Conservation (phyloP, 1,140 invertebrate genomes). For the Drosophila subobscura region DNA sequence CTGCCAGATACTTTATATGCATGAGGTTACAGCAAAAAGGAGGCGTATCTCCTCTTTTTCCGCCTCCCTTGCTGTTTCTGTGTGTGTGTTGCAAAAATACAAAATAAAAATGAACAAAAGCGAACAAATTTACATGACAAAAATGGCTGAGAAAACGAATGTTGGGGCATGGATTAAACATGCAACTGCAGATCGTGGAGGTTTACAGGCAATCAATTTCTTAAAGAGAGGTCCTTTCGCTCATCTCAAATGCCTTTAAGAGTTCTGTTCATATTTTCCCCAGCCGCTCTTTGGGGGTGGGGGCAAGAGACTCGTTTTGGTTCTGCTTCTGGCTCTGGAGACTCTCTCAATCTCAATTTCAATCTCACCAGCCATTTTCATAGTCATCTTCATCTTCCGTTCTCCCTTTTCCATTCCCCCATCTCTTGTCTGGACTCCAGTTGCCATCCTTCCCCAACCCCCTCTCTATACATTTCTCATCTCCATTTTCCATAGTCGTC, state of each 20-base stretch:
- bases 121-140: constrained; percentile 29
- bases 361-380: constrained; percentile 39
- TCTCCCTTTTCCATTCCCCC: too few species aligned
- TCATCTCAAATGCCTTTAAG: not conserved
- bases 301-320: not conserved
- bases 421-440: too few species aligned
- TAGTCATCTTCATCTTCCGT: constrained; percentile 26
- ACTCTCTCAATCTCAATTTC: constrained; percentile 26
- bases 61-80: not conserved
- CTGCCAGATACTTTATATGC: constrained; percentile 53
- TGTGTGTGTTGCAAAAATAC: constrained; percentile 37
- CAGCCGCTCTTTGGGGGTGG: not conserved
- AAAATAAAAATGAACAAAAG: constrained; percentile 20
- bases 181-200: too few species aligned
- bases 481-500: constrained; percentile 54
- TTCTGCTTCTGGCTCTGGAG: not conserved
- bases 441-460: too few species aligned
- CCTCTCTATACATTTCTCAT: constrained; percentile 9
- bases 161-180: not conserved
- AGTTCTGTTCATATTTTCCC: not conserved
- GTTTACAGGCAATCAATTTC: too few species aligned
- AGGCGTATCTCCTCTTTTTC: constrained; percentile 29
- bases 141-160: constrained; percentile 20
- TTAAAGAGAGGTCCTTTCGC: too few species aligned
- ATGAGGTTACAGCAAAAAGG: constrained; percentile 50